Evolutionary conservation across 2,113 vertebrate species (phyloP).

Genomic region (Steatornis caripensis): DNA sequence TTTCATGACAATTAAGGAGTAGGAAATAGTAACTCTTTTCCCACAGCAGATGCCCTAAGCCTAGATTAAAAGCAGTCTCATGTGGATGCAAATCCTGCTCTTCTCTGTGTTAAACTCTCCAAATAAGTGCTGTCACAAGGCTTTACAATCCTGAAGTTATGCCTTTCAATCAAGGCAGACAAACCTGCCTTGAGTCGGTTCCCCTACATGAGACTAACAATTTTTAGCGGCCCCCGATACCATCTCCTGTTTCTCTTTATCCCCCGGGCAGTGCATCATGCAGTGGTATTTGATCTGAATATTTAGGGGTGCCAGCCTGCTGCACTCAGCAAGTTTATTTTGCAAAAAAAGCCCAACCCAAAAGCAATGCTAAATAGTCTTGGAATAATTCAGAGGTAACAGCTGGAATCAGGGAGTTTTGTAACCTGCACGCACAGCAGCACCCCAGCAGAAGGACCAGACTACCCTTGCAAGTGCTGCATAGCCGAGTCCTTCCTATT

Average conservation of each 20-base stretch:
- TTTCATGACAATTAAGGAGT: not conserved
- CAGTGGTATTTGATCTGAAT: not conserved
- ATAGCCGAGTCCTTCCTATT: not conserved
- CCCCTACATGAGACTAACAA: not conserved
- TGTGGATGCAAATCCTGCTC: not conserved
- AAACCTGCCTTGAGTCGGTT: not conserved
- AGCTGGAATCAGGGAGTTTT: not conserved
- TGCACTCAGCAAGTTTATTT: not conserved
- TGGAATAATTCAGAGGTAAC: not conserved
- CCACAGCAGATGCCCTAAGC: not conserved
- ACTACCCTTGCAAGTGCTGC: not conserved
- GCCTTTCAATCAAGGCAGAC: not conserved
- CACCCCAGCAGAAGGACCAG: not conserved
- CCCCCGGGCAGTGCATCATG: rapidly evolving
- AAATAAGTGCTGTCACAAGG: not conserved
- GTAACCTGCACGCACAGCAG: not conserved
- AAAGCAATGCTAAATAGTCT: not conserved
- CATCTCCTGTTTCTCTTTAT: not conserved
- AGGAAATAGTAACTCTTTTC: not conserved
- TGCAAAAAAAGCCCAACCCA: rapidly evolving
- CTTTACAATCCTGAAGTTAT: not conserved
- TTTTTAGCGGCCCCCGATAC: not conserved
- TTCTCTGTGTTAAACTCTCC: not conserved
- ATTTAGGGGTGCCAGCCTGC: not conserved
- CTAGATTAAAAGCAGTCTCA: not conserved